Conservation (phyloP, 2,888 invertebrate genomes). For the Cosmia trapezina region DNA sequence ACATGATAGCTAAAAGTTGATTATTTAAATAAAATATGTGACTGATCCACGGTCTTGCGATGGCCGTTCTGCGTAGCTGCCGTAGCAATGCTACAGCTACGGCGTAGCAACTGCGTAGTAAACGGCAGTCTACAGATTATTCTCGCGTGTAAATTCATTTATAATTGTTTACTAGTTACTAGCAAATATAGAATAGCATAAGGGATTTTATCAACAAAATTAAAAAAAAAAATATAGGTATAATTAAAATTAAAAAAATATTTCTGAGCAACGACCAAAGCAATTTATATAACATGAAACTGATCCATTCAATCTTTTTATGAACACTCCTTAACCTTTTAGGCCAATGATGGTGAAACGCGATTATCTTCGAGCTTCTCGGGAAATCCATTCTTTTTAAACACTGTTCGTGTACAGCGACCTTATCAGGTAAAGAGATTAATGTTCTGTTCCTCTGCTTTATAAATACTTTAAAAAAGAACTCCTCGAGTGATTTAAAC, state of each 20-base stretch:
- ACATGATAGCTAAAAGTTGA: background rate
- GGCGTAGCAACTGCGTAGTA: slow-evolving; percentile 30
- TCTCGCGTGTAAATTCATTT: background rate
- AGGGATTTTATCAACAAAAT: background rate
- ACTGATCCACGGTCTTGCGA: background rate
- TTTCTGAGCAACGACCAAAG: slow-evolving; percentile 2
- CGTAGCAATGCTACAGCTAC: slow-evolving; percentile 28
- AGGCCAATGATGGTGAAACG: slow-evolving; percentile 53
- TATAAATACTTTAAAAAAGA: slow-evolving; percentile 37
- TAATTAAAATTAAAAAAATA: background rate
- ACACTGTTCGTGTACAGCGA: slow-evolving; percentile 45
- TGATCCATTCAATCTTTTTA: slow-evolving; percentile 49
- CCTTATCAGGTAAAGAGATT: slow-evolving; percentile 58
- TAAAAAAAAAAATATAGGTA: background rate
- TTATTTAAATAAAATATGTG: background rate
- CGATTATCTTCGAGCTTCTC: slow-evolving; percentile 54
- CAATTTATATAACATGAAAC: slow-evolving; percentile 45
- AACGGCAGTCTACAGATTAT: background rate
- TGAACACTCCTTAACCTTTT: slow-evolving; percentile 46
- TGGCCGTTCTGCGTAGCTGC: slow-evolving; percentile 1
- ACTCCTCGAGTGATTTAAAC: slow-evolving; percentile 7
- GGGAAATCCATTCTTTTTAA: slow-evolving; percentile 55
- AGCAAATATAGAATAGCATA: background rate
- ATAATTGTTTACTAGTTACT: background rate
- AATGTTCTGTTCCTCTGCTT: slow-evolving; percentile 51